Base-by-base conservation (phyloP, 1,140 invertebrate species). In the Drusus annulatus region DNA sequence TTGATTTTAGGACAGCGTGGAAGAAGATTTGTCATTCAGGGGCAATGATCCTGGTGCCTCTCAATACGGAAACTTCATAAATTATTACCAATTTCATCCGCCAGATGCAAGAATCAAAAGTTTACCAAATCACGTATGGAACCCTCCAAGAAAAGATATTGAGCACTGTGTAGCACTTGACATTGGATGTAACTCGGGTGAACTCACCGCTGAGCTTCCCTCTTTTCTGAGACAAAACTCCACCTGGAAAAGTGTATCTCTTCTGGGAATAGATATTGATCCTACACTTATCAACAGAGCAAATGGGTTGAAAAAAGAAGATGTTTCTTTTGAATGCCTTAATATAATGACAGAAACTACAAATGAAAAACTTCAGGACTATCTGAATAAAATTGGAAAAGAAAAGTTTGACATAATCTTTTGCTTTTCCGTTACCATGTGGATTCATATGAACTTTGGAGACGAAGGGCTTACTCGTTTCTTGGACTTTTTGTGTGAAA, bases 361-460 rank as follows among this genome's bases (percentile, higher is more conserved):
- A 8, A 83, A 87, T 56, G 62, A 86, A 5, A 31, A 85, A 10
- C 84, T 94, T 6, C 79, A 86, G 4, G 63, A 85, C 0, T 92
- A 91, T 86, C 84, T 93, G 69, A 68, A 84, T 8, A 80, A 79
- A 0, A 76, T 89, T 77, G 82, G 87, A 1, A 90, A 88, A 75
- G 68, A 83, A 1, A 88, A 87, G 79, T 96, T 96, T 87, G 92
- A 95, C 87, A 89, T 93, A 16, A 89, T 92, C 28, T 95, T 95
- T 86, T 95, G 94, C 85, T 96, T 96, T 87, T 96, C 95, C 17
- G 91, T 96, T 15, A 95, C 95, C 16, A 96, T 96, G 95, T 96
- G 95, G 95, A 95, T 96, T 82, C 95, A 96, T 87, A 85, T 96
- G 25, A 96, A 96, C 86, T 88, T 94, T 87, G 94, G 95, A 15